Conservation (phyloP, 2,113 vertebrate species). For the Cnemophilus loriae region DNA sequence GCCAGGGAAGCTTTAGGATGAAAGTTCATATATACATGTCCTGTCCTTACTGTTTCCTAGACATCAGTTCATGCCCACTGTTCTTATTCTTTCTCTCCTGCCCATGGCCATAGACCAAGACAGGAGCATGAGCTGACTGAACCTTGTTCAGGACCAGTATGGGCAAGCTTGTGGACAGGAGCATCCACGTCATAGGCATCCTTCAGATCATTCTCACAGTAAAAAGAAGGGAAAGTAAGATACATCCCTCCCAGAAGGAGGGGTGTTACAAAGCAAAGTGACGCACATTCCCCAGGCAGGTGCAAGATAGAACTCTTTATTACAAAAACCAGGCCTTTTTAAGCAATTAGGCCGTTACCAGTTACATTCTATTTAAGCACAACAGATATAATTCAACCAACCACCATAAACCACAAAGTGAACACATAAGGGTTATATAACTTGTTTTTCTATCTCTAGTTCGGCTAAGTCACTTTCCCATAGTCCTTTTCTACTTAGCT, state of each 20-base stretch:
- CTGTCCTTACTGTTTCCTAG: background rate
- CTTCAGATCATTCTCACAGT: background rate
- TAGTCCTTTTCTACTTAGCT: too few species aligned
- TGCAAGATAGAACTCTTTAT: too few species aligned
- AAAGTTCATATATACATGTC: background rate
- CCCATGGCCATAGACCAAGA: background rate
- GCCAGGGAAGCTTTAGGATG: background rate
- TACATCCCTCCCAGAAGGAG: background rate
- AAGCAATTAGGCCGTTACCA: too few species aligned
- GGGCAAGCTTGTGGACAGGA: background rate
- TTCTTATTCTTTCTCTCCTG: background rate
- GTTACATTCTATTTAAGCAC: too few species aligned
- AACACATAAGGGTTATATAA: too few species aligned
- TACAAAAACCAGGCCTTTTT: too few species aligned
- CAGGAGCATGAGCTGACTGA: background rate
- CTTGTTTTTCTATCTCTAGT: too few species aligned
- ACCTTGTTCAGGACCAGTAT: background rate
- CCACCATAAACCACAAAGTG: too few species aligned
- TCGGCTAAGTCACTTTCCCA: too few species aligned
- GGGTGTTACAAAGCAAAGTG: too few species aligned
- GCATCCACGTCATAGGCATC: background rate
- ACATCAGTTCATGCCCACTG: background rate
- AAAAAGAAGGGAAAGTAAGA: background rate
- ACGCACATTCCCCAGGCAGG: too few species aligned
- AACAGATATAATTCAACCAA: too few species aligned